Percentiles rank a stretch among this genome's conserved stretches.
Conservation (phyloP, 2,797 vertebrate species). For the Malurus splendens region DNA sequence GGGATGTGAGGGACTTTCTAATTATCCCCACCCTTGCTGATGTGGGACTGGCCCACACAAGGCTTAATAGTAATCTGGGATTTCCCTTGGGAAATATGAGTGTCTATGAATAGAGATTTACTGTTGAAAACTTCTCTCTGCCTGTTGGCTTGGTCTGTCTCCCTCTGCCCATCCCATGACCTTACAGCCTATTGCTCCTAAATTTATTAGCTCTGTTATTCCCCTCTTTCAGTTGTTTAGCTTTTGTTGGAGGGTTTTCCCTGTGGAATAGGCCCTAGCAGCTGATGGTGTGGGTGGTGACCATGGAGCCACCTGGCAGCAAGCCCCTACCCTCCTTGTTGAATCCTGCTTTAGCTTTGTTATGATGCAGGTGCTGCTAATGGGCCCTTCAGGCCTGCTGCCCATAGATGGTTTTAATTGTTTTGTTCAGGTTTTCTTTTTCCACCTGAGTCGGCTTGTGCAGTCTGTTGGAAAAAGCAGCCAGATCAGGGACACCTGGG, state of each 20-base stretch:
- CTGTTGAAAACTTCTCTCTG: background rate
- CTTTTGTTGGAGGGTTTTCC: background rate
- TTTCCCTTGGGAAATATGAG: background rate
- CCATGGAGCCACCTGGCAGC: background rate
- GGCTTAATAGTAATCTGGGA: background rate
- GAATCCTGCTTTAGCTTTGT: background rate
- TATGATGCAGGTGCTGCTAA: background rate
- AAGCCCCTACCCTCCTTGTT: background rate
- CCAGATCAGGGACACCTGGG: background rate
- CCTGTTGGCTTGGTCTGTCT: background rate
- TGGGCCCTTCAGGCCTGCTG: background rate
- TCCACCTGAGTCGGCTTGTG: background rate
- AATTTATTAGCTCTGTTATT: background rate
- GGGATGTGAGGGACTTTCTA: background rate
- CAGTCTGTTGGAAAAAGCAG: background rate
- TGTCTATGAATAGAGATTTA: background rate
- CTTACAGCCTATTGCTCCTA: background rate
- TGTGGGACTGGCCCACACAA: background rate
- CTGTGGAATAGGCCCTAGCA: background rate
- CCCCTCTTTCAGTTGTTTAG: background rate
- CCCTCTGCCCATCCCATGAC: background rate
- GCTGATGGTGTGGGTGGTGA: background rate
- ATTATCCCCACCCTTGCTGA: background rate
- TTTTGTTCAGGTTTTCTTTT: background rate
- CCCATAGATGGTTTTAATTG: background rate